Evolutionary conservation across 2,888 invertebrate genomes (phyloP), one percentile per base, ranked within the genome.

Genomic region (Pharmacophagus antenor): DNA sequence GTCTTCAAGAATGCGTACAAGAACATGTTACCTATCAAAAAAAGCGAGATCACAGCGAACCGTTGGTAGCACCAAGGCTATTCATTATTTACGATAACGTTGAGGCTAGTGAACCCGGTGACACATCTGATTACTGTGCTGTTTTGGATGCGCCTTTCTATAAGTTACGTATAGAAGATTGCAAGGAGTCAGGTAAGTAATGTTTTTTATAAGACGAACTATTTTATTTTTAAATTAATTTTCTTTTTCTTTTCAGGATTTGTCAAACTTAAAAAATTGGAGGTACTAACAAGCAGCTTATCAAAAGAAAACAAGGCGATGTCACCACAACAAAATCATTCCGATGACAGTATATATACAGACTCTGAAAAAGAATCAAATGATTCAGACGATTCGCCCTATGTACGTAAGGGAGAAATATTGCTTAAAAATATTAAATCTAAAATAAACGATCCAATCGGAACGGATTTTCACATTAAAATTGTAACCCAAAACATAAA

Each of bases 11-110:
- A 66, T 92, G 92, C 37, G 92, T 95, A 0, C 92, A 93, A 58
- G 91, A 91, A 61, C 92, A 93, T 64, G 85, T 95, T 1, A 84
- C 82, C 46, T 95, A 93, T 68, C 88, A 81, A 64, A 76, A 74
- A 46, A 67, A 64, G 17, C 71, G 74, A 18, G 78, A 82, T 8
- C 76, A 78, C 22, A 62, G 80, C 0, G 93, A 94, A 72, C 92
- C 94, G 0, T 74, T 96, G 18, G 91, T 92, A 42, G 88, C 93
- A 0, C 92, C 93, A 44, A 88, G 94, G 46, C 91, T 95, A 52
- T 95, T 92, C 70, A 91, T 95, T 25, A 92, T 95, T 8, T 94
- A 95, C 68, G 94, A 95, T 69, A 95, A 94, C 62, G 92, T 96
- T 31, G 94, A 95, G 70, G 93, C 95, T 10, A 91, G 93, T 42